Evolutionary conservation across 2,113 vertebrate species (phyloP).

Genomic region (Murina feae): DNA sequence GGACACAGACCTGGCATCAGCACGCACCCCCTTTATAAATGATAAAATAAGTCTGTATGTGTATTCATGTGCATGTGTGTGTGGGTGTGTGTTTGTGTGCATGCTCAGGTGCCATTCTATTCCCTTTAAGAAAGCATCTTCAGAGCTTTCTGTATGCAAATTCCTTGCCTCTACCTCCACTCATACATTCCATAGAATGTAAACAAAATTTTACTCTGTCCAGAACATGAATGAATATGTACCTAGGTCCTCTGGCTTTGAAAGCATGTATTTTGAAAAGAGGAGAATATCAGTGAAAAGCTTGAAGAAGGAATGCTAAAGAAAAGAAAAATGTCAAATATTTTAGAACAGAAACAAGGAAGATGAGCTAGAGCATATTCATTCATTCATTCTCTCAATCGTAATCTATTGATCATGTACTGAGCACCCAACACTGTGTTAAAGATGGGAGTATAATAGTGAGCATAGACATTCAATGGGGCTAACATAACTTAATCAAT

Average conservation of each 20-base stretch:
- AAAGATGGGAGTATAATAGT: background rate
- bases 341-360: background rate
- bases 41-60: background rate
- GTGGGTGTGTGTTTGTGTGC: accelerated
- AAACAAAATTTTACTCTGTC: background rate
- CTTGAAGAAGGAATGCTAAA: background rate
- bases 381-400: background rate
- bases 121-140: background rate
- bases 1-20: background rate
- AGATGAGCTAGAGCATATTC: background rate
- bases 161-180: background rate
- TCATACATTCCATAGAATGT: background rate
- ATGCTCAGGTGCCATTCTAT: background rate
- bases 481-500: background rate
- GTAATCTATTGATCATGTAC: background rate
- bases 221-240: background rate
- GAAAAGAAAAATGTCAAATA: background rate
- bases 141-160: background rate
- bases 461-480: background rate
- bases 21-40: background rate
- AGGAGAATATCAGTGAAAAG: background rate
- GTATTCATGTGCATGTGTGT: background rate
- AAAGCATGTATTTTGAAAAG: background rate
- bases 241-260: background rate
- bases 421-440: background rate